A percentile compares a stretch with the other conserved stretches of the same genome.
Evolutionary conservation across 2,888 invertebrate genomes (phyloP).

Genomic region (Tipula vernalis): DNA sequence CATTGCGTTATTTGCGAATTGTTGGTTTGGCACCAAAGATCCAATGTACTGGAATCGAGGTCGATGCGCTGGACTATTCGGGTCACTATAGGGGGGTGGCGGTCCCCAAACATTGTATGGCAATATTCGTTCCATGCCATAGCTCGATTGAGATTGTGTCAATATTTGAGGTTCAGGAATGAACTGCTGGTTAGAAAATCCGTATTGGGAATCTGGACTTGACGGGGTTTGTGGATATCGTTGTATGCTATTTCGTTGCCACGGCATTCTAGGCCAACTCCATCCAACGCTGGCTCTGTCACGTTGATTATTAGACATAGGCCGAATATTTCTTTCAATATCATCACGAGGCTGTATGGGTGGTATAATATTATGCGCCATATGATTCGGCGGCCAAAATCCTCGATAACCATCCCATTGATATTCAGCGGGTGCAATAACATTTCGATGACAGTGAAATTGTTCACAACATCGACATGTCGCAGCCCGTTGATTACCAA

Average conservation of each 20-base stretch:
- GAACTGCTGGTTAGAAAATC: constrained; percentile 41
- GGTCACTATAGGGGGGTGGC: constrained; percentile 77
- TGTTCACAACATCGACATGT: constrained; percentile 59
- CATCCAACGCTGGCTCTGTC: constrained; percentile 38
- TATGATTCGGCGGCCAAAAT: constrained; percentile 39
- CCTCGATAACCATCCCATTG: constrained; percentile 42
- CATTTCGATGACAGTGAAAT: constrained; percentile 44
- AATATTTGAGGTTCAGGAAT: constrained; percentile 21
- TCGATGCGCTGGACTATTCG: constrained; percentile 53
- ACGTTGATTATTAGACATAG: constrained; percentile 21
- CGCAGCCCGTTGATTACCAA: constrained; percentile 30
- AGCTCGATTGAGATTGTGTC: constrained; percentile 33
- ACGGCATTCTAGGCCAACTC: constrained; percentile 60
- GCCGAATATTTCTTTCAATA: constrained; percentile 19
- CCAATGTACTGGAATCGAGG: constrained; percentile 30
- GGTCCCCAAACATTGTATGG: constrained; percentile 68
- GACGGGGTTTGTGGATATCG: constrained; percentile 48
- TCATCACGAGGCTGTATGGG: constrained; percentile 60
- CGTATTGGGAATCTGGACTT: constrained; percentile 73
- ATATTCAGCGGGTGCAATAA: constrained; percentile 40
- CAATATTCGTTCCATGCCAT: constrained; percentile 45
- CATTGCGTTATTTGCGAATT: neutral
- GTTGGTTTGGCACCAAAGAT: neutral
- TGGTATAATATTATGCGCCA: constrained; percentile 60
- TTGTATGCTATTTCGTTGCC: constrained; percentile 46